Conservation (phyloP, 2,888 invertebrate genomes). For the Esperia sulphurella region DNA sequence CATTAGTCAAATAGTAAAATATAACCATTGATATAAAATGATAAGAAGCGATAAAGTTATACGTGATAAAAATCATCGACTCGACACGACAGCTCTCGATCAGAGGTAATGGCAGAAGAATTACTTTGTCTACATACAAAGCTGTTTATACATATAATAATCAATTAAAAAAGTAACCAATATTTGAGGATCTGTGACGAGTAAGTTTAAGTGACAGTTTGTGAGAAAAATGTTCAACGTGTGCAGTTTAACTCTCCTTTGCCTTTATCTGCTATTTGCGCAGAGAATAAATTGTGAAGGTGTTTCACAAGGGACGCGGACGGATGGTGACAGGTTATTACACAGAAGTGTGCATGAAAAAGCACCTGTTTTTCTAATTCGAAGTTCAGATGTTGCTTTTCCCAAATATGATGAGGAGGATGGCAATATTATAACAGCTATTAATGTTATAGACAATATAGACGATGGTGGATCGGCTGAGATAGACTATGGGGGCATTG, state of each 20-base stretch:
- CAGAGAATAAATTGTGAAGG: conserved; percentile 16
- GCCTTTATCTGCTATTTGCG: conserved; percentile 9
- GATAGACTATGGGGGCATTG: conserved; percentile 38
- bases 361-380: conserved; percentile 23
- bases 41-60: too few species aligned
- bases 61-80: too few species aligned
- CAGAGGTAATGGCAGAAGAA: too few species aligned
- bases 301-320: conserved; percentile 23
- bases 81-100: too few species aligned
- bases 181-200: too few species aligned
- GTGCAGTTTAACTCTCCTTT: neutral
- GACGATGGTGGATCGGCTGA: conserved; percentile 27
- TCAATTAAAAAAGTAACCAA: too few species aligned
- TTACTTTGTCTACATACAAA: too few species aligned
- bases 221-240: neutral
- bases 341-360: conserved; percentile 30
- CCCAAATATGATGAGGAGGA: conserved; percentile 33
- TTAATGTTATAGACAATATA: conserved; percentile 25
- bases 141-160: too few species aligned
- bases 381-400: conserved; percentile 31
- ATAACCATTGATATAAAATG: too few species aligned
- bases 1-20: too few species aligned
- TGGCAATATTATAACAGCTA: conserved; percentile 28
- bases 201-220: neutral
- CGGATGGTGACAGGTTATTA: conserved; percentile 21